Conservation (phyloP, 2,888 invertebrate species). For the Drosophila birchii region DNA sequence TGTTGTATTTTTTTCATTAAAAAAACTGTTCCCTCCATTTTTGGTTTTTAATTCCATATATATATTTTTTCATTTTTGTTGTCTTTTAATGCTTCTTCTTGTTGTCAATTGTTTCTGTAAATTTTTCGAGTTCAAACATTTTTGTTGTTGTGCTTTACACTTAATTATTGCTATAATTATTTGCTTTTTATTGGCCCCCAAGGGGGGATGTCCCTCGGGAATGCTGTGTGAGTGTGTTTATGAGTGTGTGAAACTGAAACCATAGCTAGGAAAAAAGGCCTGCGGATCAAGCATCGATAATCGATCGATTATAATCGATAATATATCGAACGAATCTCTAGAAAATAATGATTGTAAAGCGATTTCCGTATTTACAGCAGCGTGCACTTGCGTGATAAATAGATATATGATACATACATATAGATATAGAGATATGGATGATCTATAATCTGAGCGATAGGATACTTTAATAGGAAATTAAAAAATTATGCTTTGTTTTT, state of each 20-base stretch:
- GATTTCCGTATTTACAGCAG: conserved; percentile 59
- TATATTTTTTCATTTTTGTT: conserved; percentile 48
- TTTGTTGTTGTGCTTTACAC: conserved; percentile 44
- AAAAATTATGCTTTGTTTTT: conserved; percentile 27
- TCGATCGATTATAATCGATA: conserved; percentile 15
- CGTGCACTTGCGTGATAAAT: conserved; percentile 46
- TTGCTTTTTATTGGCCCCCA: conserved; percentile 43
- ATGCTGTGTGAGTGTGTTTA: conserved; percentile 5
- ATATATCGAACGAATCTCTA: conserved; percentile 46
- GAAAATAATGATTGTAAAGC: conserved; percentile 52
- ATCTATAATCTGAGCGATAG: conserved; percentile 39
- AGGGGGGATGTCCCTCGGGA: conserved; percentile 8
- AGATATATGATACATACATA: conserved; percentile 7
- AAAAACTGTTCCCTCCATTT: conserved; percentile 79
- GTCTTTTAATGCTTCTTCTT: conserved; percentile 43
- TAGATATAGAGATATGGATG: conserved; percentile 33
- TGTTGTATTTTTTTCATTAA: conserved; percentile 57
- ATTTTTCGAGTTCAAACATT: conserved; percentile 21
- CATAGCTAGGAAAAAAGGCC: conserved; percentile 70
- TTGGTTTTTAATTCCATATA: conserved; percentile 79
- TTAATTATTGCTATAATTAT: conserved; percentile 52
- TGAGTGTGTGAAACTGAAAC: conserved; percentile 64
- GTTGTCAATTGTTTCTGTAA: conserved; percentile 48
- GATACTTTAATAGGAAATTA: conserved; percentile 18
- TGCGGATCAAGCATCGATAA: conserved; percentile 33